These are phyloP conservation scores for Platorchestia sp. DNA, from an alignment of 1,140 invertebrate genomes.

Conservation along the genomic window DNA sequence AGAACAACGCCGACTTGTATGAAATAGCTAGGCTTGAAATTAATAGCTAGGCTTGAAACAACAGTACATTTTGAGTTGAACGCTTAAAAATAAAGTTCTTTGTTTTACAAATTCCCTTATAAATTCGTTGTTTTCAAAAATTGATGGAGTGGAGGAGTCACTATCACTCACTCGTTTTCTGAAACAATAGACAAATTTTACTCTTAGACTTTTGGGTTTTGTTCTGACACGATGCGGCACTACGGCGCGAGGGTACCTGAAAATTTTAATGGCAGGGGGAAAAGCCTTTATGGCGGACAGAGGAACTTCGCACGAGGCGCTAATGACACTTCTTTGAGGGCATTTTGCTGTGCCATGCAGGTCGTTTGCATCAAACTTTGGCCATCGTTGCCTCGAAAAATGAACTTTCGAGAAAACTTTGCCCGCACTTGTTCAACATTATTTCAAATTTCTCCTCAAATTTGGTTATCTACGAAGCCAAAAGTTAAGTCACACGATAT, in stretches of 20 bases:
- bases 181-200: neutral
- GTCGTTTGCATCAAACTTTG: constrained; percentile 7
- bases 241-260: neutral
- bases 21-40: too few relatives aligned
- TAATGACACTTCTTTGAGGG: neutral
- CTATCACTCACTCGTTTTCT: neutral
- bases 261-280: neutral
- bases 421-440: neutral
- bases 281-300: neutral
- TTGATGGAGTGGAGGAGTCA: neutral
- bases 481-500: neutral
- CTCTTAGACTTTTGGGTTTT: neutral
- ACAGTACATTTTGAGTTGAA: too few relatives aligned
- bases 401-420: neutral
- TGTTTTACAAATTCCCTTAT: too few relatives aligned
- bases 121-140: too few relatives aligned
- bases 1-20: too few relatives aligned
- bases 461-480: neutral
- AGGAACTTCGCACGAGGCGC: neutral
- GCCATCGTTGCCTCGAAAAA: neutral
- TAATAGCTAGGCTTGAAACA: too few relatives aligned
- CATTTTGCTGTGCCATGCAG: neutral
- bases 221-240: neutral
- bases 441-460: neutral
- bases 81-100: too few relatives aligned